phyloP scores from a whole-genome alignment of 1,140 invertebrate species.

The Eciton burchellii region DNA sequence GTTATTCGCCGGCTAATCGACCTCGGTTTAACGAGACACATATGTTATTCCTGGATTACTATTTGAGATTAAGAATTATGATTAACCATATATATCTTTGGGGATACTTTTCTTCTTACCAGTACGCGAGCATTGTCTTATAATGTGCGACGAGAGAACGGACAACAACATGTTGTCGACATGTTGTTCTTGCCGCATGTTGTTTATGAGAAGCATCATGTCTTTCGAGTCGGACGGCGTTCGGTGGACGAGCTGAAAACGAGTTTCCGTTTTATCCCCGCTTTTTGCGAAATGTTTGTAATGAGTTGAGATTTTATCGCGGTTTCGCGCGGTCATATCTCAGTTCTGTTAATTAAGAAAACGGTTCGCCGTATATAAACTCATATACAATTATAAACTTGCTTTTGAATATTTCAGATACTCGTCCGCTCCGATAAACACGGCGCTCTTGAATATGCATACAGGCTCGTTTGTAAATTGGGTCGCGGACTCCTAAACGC shows the following conservation, averaged over 20 bases:
- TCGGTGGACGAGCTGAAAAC: neutral
- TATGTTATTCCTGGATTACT: neutral
- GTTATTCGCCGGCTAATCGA: conserved; percentile 6
- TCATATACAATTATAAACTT: neutral
- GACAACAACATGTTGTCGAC: neutral
- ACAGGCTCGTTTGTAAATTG: neutral
- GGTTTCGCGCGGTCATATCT: neutral
- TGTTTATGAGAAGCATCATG: neutral
- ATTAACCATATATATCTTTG: no score
- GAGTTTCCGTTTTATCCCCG: neutral
- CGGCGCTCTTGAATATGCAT: conserved; percentile 19
- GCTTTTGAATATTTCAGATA: conserved; percentile 28
- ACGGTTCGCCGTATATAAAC: neutral
- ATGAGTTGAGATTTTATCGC: neutral
- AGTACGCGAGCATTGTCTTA: no score
- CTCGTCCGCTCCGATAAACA: conserved; percentile 8
- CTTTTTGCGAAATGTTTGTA: neutral
- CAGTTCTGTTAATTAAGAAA: conserved; percentile 3
- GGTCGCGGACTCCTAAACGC: conserved; percentile 2
- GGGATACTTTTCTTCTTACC: no score
- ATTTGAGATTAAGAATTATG: neutral
- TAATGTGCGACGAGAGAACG: neutral
- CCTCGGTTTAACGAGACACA: neutral
- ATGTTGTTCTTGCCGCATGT: neutral
- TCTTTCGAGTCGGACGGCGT: neutral